Percentiles rank a stretch among this genome's conserved stretches.
Evolutionary conservation across 2,888 invertebrate genomes (phyloP).

Genomic region (Aricia artaxerxes): DNA sequence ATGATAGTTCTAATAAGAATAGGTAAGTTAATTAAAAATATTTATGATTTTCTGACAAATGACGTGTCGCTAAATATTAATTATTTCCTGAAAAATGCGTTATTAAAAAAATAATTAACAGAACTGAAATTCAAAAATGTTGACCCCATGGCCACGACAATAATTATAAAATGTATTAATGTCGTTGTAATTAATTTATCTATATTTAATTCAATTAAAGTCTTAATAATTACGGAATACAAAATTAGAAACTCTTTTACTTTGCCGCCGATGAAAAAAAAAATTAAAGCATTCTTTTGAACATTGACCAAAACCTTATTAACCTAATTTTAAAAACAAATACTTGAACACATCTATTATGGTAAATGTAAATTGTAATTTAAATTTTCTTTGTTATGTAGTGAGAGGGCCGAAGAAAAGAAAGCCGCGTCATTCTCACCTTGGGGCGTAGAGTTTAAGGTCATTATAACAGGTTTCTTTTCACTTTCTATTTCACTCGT

Average conservation of each 20-base stretch:
- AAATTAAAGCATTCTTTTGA: no score
- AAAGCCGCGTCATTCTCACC: constrained; percentile 47
- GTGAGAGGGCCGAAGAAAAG: constrained; percentile 45
- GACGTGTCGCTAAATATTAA: no score
- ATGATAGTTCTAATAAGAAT: no score
- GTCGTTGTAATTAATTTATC: background rate
- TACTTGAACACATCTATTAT: background rate
- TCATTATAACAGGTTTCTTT: constrained; percentile 58
- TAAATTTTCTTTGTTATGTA: constrained; percentile 26
- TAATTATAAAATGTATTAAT: no score
- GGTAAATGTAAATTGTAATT: background rate
- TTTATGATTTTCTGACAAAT: no score
- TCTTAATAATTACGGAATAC: background rate
- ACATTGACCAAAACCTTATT: background rate
- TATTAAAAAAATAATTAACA: no score
- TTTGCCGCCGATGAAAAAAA: no score
- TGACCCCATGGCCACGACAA: no score
- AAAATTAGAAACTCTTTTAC: no score
- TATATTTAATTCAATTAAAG: background rate
- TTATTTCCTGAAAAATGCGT: no score
- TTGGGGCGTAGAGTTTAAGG: constrained; percentile 59
- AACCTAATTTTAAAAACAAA: background rate
- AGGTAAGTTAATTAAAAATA: no score
- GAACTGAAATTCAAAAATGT: no score
- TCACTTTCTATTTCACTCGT: constrained; percentile 59